phyloP scores from a whole-genome alignment of 2,797 vertebrate genomes.

The Manis crassicaudata region DNA sequence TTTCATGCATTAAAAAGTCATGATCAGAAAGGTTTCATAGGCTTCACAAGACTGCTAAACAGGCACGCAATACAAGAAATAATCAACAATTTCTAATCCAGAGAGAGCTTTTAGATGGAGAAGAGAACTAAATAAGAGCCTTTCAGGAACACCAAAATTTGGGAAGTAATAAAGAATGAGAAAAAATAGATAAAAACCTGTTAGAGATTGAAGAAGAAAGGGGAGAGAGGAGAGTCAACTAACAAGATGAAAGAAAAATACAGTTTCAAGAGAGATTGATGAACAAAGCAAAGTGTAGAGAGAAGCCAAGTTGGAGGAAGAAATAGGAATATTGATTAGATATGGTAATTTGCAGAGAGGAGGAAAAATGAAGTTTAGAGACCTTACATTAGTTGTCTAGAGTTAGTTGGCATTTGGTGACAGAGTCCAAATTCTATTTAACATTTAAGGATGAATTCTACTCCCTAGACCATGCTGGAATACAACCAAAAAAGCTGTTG shows the following conservation, averaged over 20 bases:
- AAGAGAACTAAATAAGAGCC: not conserved
- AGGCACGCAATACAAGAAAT: not conserved
- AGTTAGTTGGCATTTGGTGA: not conserved
- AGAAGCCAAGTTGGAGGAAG: not conserved
- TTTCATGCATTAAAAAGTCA: not conserved
- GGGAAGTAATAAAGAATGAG: not conserved
- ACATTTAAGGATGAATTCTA: not conserved
- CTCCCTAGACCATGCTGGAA: not conserved
- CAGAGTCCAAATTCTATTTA: not conserved
- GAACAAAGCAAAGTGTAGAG: not conserved
- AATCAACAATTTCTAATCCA: not conserved
- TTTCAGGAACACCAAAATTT: not conserved
- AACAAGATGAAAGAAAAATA: not conserved
- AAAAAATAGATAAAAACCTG: not conserved
- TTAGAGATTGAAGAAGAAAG: not conserved
- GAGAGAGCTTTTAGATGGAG: not conserved
- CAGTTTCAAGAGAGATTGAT: not conserved
- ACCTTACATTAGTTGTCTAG: not conserved
- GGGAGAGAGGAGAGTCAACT: not conserved
- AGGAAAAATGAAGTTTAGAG: not conserved
- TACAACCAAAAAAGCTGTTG: not conserved
- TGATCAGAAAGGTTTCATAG: not conserved
- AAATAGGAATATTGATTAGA: not conserved
- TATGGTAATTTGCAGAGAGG: not conserved
- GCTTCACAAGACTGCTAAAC: not conserved